These are phyloP conservation scores for Etheostoma spectabile DNA, from an alignment of 2,113 vertebrate genomes.

Conservation along the genomic window DNA sequence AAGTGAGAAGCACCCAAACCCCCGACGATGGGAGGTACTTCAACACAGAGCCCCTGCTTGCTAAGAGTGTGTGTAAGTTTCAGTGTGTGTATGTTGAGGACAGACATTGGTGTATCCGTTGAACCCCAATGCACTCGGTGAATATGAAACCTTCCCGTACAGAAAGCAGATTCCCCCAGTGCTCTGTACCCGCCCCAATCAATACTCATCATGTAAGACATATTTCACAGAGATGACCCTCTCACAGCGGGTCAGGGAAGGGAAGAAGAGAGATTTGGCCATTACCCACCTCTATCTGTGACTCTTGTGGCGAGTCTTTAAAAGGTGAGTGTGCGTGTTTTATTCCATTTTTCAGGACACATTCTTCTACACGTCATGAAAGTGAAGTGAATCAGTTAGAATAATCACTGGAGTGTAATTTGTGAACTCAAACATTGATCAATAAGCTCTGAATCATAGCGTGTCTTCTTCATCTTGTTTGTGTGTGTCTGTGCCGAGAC, in stretches of 20 bases:
- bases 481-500: conserved; percentile 5
- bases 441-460: conserved; percentile 32
- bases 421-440: conserved; percentile 40
- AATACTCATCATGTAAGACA: conserved; percentile 79
- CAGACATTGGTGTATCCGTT: conserved; percentile 8
- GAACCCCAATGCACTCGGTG: conserved; percentile 33
- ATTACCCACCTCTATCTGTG: conserved; percentile 40
- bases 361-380: conserved; percentile 14
- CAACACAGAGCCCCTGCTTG: conserved; percentile 23
- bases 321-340: conserved; percentile 1
- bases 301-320: conserved; percentile 1
- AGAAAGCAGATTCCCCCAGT: conserved; percentile 44
- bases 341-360: not conserved
- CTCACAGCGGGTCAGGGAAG: conserved; percentile 48
- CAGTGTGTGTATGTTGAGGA: not conserved
- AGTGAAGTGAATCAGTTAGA: conserved; percentile 2
- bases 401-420: conserved; percentile 48
- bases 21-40: not conserved
- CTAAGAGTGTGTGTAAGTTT: not conserved
- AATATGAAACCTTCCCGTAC: conserved; percentile 65
- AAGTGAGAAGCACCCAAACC: not conserved
- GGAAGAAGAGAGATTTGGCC: conserved; percentile 44
- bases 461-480: too few species aligned
- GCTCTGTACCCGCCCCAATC: conserved; percentile 60
- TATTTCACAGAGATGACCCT: conserved; percentile 71